Evolutionary conservation across 2,797 vertebrate species (phyloP).

Genomic region (Myripristis jacobus): DNA sequence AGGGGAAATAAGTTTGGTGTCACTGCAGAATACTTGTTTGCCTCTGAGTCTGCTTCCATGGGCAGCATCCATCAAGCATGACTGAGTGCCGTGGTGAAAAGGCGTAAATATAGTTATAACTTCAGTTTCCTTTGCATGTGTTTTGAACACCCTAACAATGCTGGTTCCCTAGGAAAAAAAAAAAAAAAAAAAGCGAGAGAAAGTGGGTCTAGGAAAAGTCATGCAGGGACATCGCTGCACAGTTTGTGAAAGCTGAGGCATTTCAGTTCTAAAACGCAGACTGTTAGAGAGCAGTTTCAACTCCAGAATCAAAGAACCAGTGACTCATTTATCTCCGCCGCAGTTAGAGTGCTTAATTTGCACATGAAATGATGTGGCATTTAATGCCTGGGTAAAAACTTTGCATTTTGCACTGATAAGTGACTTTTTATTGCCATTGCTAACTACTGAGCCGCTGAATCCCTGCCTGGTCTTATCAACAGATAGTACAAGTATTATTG

Average conservation of each 20-base stretch:
- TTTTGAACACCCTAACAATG: too few relatives aligned
- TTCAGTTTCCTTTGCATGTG: not conserved
- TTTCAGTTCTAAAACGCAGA: conserved; percentile 15
- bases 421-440: conserved; percentile 32
- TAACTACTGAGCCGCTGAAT: conserved; percentile 27
- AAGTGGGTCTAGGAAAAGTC: conserved; percentile 19
- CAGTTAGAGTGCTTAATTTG: conserved; percentile 55
- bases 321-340: conserved; percentile 44
- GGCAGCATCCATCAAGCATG: conserved; percentile 17
- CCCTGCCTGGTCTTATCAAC: conserved; percentile 24
- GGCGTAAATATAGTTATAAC: not conserved
- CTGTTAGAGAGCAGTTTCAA: conserved; percentile 25
- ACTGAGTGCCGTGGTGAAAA: not conserved
- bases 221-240: conserved; percentile 10
- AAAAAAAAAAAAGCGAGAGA: too few relatives aligned
- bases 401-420: conserved; percentile 46
- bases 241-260: conserved; percentile 9
- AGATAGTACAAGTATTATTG: conserved; percentile 38
- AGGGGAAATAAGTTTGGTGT: not conserved
- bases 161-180: too few relatives aligned
- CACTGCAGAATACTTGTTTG: conserved; percentile 35
- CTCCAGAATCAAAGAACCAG: conserved; percentile 34
- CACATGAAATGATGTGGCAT: conserved; percentile 51
- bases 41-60: conserved; percentile 4
- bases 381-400: conserved; percentile 46